Conservation (phyloP, 23 tunicate species). For the Styela clava region DNA sequence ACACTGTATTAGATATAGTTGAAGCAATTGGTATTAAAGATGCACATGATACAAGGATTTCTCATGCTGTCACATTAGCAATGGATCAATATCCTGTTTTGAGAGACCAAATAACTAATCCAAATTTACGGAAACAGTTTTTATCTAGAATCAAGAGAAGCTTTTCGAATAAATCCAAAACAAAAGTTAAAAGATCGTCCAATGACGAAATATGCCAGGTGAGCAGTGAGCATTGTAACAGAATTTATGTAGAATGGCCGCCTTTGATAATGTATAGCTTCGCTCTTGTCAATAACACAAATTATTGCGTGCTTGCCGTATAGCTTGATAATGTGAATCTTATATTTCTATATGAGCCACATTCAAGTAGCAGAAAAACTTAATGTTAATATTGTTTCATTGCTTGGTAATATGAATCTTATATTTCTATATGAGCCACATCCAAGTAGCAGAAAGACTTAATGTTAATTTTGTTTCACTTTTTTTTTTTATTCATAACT, state of each 20-base stretch:
- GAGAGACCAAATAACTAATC: not conserved
- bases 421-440: too few species aligned
- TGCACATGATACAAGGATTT: not conserved
- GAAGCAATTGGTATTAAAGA: not conserved
- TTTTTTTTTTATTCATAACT: too few species aligned
- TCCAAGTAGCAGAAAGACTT: too few species aligned
- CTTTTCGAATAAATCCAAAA: not conserved
- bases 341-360: too few species aligned
- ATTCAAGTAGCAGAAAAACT: too few species aligned
- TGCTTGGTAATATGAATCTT: too few species aligned
- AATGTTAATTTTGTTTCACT: too few species aligned
- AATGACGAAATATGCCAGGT: not conserved
- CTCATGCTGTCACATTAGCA: not conserved
- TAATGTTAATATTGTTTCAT: too few species aligned
- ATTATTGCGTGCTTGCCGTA: too few species aligned
- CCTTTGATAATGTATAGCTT: too few species aligned
- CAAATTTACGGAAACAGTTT: not conserved
- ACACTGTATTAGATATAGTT: not conserved
- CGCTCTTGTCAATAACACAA: too few species aligned
- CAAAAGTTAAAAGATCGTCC: not conserved
- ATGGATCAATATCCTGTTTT: not conserved
- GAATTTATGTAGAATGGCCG: not conserved
- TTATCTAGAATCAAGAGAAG: not conserved
- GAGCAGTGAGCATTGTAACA: not conserved
- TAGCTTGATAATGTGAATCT: too few species aligned